Percentiles rank a stretch among this genome's conserved stretches.
Conservation (phyloP, 2,113 vertebrate species). For the Xyliphius kryptos region DNA sequence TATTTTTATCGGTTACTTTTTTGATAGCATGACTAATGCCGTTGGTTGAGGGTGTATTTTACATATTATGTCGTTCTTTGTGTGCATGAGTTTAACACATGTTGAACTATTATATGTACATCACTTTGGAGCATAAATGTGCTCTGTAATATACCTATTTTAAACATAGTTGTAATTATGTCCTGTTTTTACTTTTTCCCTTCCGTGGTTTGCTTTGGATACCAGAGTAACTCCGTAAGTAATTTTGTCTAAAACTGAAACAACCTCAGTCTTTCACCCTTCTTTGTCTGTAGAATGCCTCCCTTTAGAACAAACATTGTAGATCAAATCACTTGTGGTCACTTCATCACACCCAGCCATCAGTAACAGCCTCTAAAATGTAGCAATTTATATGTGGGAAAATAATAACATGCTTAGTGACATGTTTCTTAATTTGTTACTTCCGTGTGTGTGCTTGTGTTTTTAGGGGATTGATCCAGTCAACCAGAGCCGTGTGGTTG, state of each 20-base stretch:
- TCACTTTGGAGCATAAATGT: too few relatives aligned
- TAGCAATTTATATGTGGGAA: not conserved
- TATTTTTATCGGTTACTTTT: too few relatives aligned
- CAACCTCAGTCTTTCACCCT: not conserved
- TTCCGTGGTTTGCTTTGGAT: conserved; percentile 63
- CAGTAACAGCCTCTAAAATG: too few relatives aligned
- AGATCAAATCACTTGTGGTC: conserved; percentile 5
- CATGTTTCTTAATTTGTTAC: not conserved
- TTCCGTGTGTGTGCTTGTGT: conserved; percentile 14
- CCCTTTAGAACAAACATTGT: not conserved
- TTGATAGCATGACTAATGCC: too few relatives aligned
- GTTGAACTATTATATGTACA: too few relatives aligned
- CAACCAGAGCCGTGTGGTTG: conserved; percentile 90
- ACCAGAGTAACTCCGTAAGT: conserved; percentile 73
- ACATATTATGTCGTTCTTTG: too few relatives aligned
- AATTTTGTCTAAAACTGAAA: conserved; percentile 39
- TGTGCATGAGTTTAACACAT: too few relatives aligned
- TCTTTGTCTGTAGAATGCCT: not conserved
- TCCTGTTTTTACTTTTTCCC: conserved; percentile 36
- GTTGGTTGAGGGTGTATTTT: too few relatives aligned
- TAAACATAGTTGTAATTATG: too few relatives aligned
- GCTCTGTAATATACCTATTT: too few relatives aligned
- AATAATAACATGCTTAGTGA: not conserved
- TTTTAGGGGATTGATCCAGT: conserved; percentile 85
- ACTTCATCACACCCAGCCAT: not conserved